phyloP scores from a whole-genome alignment of 53 echinoderm and acorn worm genomes.

The Antedon mediterranea region DNA sequence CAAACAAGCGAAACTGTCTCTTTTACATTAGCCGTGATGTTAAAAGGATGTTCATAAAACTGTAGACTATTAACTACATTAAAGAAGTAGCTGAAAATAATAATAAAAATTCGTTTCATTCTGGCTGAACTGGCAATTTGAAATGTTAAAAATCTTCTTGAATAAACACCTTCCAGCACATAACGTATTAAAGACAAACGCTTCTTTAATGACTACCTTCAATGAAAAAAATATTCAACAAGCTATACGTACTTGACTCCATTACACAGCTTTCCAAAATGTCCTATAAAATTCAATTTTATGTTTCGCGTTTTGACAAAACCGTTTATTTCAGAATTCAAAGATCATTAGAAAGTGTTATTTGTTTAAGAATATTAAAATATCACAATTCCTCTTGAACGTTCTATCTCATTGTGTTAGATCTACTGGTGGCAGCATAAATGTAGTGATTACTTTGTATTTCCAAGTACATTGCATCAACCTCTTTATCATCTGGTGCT shows the following conservation, averaged over 20 bases:
- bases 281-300: too few relatives aligned
- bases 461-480: neutral
- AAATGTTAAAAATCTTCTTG: neutral
- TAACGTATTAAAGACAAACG: too few relatives aligned
- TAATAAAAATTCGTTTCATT: neutral
- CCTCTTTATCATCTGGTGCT: neutral
- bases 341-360: too few relatives aligned
- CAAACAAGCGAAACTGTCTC: neutral
- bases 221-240: too few relatives aligned
- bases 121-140: neutral
- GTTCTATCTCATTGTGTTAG: neutral
- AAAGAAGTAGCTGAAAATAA: neutral
- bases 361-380: too few relatives aligned
- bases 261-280: too few relatives aligned
- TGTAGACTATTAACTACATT: neutral
- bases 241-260: too few relatives aligned
- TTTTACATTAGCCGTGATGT: neutral
- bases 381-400: too few relatives aligned
- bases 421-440: neutral
- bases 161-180: neutral
- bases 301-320: too few relatives aligned
- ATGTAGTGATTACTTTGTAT: neutral
- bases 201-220: too few relatives aligned
- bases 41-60: neutral
- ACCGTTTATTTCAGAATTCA: too few relatives aligned